These are phyloP conservation scores for Xylocopa sonorina DNA, from an alignment of 1,140 invertebrate genomes.

Conservation along the genomic window DNA sequence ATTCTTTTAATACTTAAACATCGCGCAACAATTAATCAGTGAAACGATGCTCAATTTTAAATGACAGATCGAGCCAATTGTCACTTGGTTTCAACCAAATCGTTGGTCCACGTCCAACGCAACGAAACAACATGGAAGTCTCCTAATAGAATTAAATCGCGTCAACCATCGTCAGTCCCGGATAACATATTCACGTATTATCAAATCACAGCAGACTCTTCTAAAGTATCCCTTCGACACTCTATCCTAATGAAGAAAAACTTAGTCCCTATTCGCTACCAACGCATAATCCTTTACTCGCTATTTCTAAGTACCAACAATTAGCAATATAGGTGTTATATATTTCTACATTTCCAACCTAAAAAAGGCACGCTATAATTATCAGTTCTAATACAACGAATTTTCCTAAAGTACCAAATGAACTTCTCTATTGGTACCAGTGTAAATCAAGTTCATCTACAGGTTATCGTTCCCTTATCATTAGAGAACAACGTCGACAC, in stretches of 20 bases:
- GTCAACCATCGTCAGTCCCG: neutral
- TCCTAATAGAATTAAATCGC: neutral
- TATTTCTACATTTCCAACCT: constrained; percentile 9
- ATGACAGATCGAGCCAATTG: neutral
- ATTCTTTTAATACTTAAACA: too few species aligned
- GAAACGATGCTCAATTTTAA: too few species aligned
- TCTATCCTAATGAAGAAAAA: constrained; percentile 6
- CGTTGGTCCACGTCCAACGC: neutral
- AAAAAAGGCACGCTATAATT: constrained; percentile 34
- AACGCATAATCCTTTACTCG: neutral
- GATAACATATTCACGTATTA: constrained; percentile 20
- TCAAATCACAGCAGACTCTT: constrained; percentile 32
- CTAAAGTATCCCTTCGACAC: neutral
- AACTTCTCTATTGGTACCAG: too few species aligned
- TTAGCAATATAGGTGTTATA: constrained; percentile 16
- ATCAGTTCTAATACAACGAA: neutral
- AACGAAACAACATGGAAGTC: neutral
- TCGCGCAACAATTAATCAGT: too few species aligned
- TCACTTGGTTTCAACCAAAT: neutral
- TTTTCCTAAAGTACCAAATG: constrained; percentile 8
- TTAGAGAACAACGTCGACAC: neutral
- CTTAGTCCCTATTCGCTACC: neutral
- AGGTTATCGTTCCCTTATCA: neutral
- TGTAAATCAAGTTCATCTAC: neutral
- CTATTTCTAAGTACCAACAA: constrained; percentile 14